These are phyloP conservation scores for Dorcus hopei DNA, from an alignment of 2,888 invertebrate species.

Conservation along the genomic window DNA sequence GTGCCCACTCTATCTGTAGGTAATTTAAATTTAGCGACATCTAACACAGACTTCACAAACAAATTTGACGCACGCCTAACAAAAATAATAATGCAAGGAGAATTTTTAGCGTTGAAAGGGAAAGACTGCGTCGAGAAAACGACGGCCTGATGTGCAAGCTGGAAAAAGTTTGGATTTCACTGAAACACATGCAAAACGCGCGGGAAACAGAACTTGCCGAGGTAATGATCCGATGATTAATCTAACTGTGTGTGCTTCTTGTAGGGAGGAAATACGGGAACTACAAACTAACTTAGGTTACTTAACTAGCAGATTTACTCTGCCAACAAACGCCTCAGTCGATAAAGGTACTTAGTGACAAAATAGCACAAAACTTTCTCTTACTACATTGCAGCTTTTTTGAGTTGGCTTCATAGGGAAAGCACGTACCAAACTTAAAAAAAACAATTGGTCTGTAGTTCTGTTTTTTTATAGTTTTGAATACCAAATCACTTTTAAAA, in stretches of 20 bases:
- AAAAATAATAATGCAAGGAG: background rate
- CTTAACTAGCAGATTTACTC: conserved; percentile 52
- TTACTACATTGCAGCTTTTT: no score
- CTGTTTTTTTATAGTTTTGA: background rate
- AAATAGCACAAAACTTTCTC: background rate
- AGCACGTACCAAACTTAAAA: background rate
- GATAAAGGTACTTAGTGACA: conserved; percentile 34
- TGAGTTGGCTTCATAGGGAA: background rate
- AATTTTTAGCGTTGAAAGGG: conserved; percentile 60
- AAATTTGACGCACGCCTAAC: no score
- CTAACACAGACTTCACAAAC: no score
- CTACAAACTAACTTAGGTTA: conserved; percentile 76
- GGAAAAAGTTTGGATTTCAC: conserved; percentile 59
- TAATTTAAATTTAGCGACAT: no score
- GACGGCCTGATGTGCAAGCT: conserved; percentile 60
- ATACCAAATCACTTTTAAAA: background rate
- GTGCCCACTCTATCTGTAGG: no score
- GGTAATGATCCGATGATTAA: conserved; percentile 33
- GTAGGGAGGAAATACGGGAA: conserved; percentile 75
- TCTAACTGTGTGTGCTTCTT: conserved; percentile 45
- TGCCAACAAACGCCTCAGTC: conserved; percentile 34
- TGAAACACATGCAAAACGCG: conserved; percentile 51
- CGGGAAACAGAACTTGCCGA: conserved; percentile 30
- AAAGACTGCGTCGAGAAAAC: conserved; percentile 61
- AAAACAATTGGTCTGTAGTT: background rate